Conservation (phyloP, 2,113 vertebrate genomes). For the Phocoena sinus region DNA sequence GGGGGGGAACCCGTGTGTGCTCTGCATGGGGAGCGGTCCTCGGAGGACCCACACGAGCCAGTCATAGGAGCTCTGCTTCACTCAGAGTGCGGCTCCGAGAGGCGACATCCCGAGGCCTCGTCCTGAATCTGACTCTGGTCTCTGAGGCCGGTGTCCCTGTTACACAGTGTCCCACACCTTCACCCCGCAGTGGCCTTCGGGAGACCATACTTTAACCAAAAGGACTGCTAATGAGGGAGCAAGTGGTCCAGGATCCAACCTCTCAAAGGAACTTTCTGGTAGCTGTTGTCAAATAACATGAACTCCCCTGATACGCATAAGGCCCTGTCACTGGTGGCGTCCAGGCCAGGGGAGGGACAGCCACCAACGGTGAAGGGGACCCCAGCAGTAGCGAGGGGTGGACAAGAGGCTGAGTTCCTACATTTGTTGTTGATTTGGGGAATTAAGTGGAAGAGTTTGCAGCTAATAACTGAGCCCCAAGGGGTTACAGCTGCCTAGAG, state of each 20-base stretch:
- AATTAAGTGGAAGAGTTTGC: conserved; percentile 23
- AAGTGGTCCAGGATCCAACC: background rate
- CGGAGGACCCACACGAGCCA: background rate
- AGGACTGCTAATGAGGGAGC: background rate
- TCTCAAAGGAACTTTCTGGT: background rate
- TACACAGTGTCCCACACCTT: accelerated
- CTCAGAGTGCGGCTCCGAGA: background rate
- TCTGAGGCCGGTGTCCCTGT: background rate
- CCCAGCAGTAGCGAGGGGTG: background rate
- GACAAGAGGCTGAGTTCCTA: background rate
- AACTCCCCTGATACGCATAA: background rate
- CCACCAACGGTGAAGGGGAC: background rate
- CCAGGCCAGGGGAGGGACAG: background rate
- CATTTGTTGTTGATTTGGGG: conserved; percentile 32
- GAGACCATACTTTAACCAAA: background rate
- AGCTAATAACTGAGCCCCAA: conserved; percentile 19
- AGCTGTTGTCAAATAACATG: background rate
- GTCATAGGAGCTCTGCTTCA: background rate
- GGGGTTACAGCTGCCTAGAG: background rate
- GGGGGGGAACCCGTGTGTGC: background rate
- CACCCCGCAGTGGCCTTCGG: accelerated
- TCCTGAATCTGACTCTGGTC: background rate
- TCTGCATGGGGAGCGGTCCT: background rate
- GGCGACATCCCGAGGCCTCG: background rate
- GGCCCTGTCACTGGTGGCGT: background rate